Evolutionary conservation across 2,888 invertebrate species (phyloP), one percentile per base, ranked within the genome.

Genomic region (Coecobrya sp.): DNA sequence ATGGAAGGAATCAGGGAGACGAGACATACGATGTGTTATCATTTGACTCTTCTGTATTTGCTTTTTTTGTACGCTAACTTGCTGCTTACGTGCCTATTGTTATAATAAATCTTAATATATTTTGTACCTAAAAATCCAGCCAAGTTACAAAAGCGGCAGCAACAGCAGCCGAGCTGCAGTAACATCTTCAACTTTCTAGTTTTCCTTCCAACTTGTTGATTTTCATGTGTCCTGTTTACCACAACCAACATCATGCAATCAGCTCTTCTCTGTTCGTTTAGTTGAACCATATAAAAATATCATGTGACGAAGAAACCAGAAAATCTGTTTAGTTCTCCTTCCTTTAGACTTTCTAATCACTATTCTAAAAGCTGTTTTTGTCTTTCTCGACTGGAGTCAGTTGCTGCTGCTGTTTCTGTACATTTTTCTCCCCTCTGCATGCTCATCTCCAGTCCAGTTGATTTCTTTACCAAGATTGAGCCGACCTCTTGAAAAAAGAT

Each of bases 11-110:
- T 22, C 27, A 73, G n/a, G 42, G 65, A 85, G 59, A 36, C 70
- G 65, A 85, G 59, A 36, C 70, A 86, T 19, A 76, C 10, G 86
- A 86, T 73, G 73, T 86, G 70, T 36, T 86, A 49, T 86, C 36
- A 65, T 27, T 85, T 68, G 81, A 81, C 36, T 16, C 49, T 13
- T 13, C 22, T 16, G 45, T 70, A 27, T 70, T n/a, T 70, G 16
- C 70, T 30, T 25, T 70, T 70, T 25, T n/a, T 22, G 7, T 49
- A 10, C 1, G 49, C 13, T 3, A 1, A 7, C 10, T 13, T 49
- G 10, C 10, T 49, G 49, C 13, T 13, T 49, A 13, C 13, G 13
- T 49, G 49, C 13, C 13, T 49, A 49, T 49, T 49, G 49, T 49
- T 52, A 59, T 19, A 59, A 59, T 59, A 59, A 59, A 59, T 59